These are phyloP conservation scores for Sus scrofa DNA, from an alignment of 2,113 vertebrate species.

Conservation along the genomic window DNA sequence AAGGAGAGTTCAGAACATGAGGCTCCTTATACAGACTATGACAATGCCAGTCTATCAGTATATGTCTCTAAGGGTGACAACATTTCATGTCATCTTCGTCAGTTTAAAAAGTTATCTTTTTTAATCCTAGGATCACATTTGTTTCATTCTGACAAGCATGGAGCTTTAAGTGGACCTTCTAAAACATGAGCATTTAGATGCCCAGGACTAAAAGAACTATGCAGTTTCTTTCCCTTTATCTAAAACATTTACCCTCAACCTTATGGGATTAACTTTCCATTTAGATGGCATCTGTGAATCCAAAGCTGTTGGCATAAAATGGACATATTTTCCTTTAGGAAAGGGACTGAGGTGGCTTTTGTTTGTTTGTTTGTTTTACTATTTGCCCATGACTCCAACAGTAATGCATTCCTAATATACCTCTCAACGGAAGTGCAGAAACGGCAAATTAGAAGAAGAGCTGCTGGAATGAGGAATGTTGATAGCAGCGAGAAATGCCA, in stretches of 20 bases:
- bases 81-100: not conserved
- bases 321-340: not conserved
- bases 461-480: not conserved
- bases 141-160: not conserved
- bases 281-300: conserved; percentile 26
- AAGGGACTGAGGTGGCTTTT: not conserved
- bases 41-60: not conserved
- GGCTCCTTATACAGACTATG: not conserved
- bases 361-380: not conserved
- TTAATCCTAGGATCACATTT: not conserved
- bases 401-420: not conserved
- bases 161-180: not conserved
- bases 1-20: not conserved
- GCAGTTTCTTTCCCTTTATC: not conserved
- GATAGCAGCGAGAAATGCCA: not conserved
- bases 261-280: not conserved
- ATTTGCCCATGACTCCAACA: not conserved
- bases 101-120: not conserved
- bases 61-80: not conserved
- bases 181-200: not conserved
- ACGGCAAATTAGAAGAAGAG: not conserved
- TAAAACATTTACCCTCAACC: not conserved
- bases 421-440: not conserved
- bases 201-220: not conserved
- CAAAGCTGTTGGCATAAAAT: not conserved